Evolutionary conservation across 2,113 vertebrate genomes (phyloP).

Genomic region (Microcebus lehilahytsara): DNA sequence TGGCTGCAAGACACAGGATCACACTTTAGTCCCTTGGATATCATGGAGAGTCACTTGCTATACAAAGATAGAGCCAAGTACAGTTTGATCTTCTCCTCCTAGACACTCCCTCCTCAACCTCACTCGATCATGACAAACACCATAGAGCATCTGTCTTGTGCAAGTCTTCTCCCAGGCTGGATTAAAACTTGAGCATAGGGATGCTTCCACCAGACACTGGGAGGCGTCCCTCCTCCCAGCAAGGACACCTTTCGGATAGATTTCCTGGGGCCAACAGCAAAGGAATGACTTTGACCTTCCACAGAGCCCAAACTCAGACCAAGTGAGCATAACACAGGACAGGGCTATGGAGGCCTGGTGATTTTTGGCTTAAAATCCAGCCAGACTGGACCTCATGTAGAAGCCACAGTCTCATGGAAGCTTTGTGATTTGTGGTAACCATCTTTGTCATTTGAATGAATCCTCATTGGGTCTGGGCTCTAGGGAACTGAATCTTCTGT

Average conservation of each 20-base stretch:
- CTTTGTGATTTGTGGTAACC: not conserved
- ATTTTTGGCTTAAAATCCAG: not conserved
- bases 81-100: not conserved
- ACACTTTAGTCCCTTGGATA: not conserved
- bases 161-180: not conserved
- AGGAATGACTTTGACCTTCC: not conserved
- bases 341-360: not conserved
- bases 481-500: not conserved
- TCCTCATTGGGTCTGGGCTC: not conserved
- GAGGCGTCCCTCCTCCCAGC: not conserved
- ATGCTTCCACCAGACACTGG: not conserved
- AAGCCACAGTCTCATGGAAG: not conserved
- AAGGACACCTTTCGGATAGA: conserved; percentile 2
- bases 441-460: not conserved
- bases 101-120: not conserved
- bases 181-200: not conserved
- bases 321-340: not conserved
- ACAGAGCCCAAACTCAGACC: not conserved
- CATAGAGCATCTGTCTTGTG: not conserved
- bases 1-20: not conserved
- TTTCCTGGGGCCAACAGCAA: not conserved
- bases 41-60: not conserved
- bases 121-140: not conserved
- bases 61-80: not conserved
- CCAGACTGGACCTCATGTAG: not conserved